Percentiles rank a stretch among this genome's conserved stretches.
Evolutionary conservation across 2,888 invertebrate genomes (phyloP).

Genomic region (Hypercompe scribonia): DNA sequence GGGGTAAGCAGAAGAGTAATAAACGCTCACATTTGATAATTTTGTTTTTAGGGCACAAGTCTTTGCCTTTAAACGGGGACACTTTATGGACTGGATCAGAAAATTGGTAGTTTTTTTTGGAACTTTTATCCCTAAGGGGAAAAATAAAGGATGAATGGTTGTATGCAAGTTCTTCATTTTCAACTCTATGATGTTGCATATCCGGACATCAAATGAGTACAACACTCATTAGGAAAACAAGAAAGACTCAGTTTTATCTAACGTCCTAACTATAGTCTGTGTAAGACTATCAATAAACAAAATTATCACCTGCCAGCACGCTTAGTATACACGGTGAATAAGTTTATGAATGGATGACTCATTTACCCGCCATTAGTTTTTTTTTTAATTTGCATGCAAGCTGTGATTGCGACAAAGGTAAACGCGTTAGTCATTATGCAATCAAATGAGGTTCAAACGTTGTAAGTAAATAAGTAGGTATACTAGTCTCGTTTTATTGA

Average conservation of each 20-base stretch:
- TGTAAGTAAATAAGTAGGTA: conserved; percentile 7
- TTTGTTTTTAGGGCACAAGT: background rate
- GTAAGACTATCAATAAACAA: conserved; percentile 32
- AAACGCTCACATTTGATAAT: background rate
- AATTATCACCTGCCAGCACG: conserved; percentile 51
- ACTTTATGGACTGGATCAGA: background rate
- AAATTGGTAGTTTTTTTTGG: background rate
- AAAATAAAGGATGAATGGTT: background rate
- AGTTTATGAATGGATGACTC: conserved; percentile 64
- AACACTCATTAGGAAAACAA: background rate
- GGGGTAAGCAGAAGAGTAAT: background rate
- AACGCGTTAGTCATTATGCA: conserved; percentile 37
- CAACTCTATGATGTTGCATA: background rate
- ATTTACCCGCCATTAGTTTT: conserved; percentile 61
- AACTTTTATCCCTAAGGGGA: background rate
- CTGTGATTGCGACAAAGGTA: conserved; percentile 33
- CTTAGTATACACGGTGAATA: conserved; percentile 43
- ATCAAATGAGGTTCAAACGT: conserved; percentile 20
- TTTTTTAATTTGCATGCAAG: conserved; percentile 35
- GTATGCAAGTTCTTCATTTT: background rate
- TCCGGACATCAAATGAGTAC: background rate
- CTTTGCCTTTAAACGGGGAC: background rate
- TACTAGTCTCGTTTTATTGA: conserved; percentile 1
- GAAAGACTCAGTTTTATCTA: background rate
- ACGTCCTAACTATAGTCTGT: background rate